Conservation (phyloP, 2,113 vertebrate genomes). For the Corythaixoides concolor region DNA sequence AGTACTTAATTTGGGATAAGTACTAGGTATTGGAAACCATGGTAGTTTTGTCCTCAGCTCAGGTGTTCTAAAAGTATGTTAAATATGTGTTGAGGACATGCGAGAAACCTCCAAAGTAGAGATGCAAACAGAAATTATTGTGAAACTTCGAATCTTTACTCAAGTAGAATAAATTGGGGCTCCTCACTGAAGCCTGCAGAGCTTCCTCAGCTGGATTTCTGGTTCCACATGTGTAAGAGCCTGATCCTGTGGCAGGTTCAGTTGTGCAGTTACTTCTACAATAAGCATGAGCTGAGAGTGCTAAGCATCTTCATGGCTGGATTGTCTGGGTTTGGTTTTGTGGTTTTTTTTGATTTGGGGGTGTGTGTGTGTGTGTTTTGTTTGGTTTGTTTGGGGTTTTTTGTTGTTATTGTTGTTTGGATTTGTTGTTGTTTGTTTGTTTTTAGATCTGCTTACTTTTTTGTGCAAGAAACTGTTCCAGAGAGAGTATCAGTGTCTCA, state of each 20-base stretch:
- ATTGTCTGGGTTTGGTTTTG: not conserved
- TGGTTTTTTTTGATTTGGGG: not conserved
- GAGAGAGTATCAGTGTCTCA: not conserved
- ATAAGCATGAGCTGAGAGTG: not conserved
- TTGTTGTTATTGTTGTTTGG: not conserved
- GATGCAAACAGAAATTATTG: not conserved
- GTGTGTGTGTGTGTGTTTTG: no score
- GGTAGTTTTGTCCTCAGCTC: not conserved
- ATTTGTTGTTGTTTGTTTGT: no score
- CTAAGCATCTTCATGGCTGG: not conserved
- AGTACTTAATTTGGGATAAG: not conserved
- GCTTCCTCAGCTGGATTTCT: not conserved
- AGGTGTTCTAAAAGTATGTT: not conserved
- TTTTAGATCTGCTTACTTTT: not conserved
- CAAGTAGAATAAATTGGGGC: not conserved
- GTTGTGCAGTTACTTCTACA: not conserved
- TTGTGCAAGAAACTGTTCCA: not conserved
- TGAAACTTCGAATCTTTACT: not conserved
- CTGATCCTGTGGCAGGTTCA: not conserved
- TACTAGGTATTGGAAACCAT: not conserved
- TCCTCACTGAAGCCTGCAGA: not conserved
- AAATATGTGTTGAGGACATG: not conserved
- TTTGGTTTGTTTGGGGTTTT: not conserved
- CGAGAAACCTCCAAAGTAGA: not conserved
- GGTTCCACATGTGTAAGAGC: not conserved